Base-by-base conservation (phyloP, 2,113 vertebrate species). In the Sander vitreus region DNA sequence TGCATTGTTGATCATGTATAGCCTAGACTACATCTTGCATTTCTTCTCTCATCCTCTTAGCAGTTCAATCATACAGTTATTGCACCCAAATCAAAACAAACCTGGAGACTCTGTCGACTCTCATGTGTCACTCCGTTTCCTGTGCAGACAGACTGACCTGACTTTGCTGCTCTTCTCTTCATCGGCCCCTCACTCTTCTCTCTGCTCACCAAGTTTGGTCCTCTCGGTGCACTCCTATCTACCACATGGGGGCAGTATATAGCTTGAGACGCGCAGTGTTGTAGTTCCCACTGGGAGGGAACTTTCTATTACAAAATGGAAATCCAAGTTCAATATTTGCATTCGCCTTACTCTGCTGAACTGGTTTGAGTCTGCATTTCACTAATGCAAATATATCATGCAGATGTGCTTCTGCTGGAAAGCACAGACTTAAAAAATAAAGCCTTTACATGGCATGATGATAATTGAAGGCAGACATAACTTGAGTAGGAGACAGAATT, bases 321-420 rank as follows among this genome's bases (percentile, higher is more conserved):
- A 88, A 92, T 87, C 59, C 47, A 59, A 77, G 60, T 83, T 79
- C 57, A 93, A 89, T 92, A 92, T 94, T 93, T 93, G 90, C 87
- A 88, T 88, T 88, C 10, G 19, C 75, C 59, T 92, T 70, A 89
- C 81, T 90, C 83, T 89, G 91, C 58, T 89, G 60, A 88, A 89
- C 92, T 83, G 78, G 93, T 91, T 87, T 73, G 47, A 62, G 71
- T 76, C 73, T 84, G 45, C 21, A 23, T 87, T 79, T 83, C 64
- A 73, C 73, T 27, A 27, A 85, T 75, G 85, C 63, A 90, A 91
- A 91, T 74, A 91, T 73, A 58, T 8, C 30, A 89, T 81, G 80
- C 66, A 90, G 93, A 84, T 84, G 39, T 16, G 14, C 7, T 47
- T 27, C 54, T 80, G n/a, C 58, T 80, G 69, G 47, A 78, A 72